Percentiles rank a stretch among this genome's conserved stretches.
These are phyloP conservation scores for Lepisosteus osseus DNA, from an alignment of 2,113 vertebrate genomes.

Conservation along the genomic window DNA sequence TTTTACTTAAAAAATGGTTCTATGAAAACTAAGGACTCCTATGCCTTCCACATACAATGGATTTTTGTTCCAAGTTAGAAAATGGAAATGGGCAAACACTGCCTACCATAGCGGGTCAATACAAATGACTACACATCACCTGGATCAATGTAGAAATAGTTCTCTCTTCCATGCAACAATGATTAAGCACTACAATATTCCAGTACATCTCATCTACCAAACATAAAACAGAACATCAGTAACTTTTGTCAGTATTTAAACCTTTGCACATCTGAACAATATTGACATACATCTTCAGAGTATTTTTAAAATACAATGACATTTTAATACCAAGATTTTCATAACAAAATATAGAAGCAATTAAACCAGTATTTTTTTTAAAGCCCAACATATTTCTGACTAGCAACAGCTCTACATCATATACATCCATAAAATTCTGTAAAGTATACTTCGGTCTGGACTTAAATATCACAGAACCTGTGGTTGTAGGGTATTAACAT, in stretches of 20 bases:
- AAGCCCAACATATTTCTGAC: conserved; percentile 63
- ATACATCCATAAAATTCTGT: conserved; percentile 60
- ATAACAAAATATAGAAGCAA: not conserved
- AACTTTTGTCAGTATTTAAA: conserved; percentile 50
- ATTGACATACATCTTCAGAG: conserved; percentile 59
- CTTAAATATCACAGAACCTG: conserved; percentile 35
- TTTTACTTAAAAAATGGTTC: conserved; percentile 85
- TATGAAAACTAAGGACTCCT: conserved; percentile 54
- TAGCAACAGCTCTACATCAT: conserved; percentile 55
- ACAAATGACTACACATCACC: conserved; percentile 86
- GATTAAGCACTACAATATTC: conserved; percentile 80
- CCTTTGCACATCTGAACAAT: conserved; percentile 59
- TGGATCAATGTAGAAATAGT: conserved; percentile 74
- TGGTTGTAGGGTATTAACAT: not conserved
- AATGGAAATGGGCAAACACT: conserved; percentile 80
- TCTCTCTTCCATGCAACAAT: conserved; percentile 81
- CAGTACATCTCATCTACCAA: conserved; percentile 70
- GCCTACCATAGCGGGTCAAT: conserved; percentile 76
- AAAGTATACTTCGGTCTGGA: conserved; percentile 7
- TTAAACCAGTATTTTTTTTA: conserved; percentile 6
- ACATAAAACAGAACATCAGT: conserved; percentile 67
- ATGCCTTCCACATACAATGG: conserved; percentile 67
- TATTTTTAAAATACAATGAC: conserved; percentile 24
- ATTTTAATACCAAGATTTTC: conserved; percentile 23
- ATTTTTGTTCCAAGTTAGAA: conserved; percentile 43